phyloP scores from a whole-genome alignment of 2,888 invertebrate genomes.

The Anorthoa munda region DNA sequence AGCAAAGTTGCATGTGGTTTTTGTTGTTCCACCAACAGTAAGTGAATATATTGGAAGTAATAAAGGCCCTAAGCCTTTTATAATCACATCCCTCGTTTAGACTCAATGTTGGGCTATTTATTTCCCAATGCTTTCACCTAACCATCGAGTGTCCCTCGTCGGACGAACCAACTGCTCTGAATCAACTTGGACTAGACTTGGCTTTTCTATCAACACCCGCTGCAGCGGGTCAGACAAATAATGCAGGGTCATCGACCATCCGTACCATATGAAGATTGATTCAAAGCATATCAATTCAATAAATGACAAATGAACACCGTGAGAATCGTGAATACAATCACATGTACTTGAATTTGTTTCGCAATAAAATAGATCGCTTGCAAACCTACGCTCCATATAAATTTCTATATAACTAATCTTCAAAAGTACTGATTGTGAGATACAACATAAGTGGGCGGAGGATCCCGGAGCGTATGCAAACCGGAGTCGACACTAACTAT shows the following conservation, averaged over 20 bases:
- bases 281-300: slow-evolving; percentile 60
- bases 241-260: slow-evolving; percentile 46
- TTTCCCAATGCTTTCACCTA: too few species aligned
- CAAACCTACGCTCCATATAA: slow-evolving; percentile 67
- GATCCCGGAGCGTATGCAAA: slow-evolving; percentile 78
- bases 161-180: not conserved
- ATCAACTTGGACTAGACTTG: not conserved
- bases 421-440: slow-evolving; percentile 58
- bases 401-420: slow-evolving; percentile 73
- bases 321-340: slow-evolving; percentile 57
- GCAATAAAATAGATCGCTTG: slow-evolving; percentile 67
- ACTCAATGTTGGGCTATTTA: not conserved
- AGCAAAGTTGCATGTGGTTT: too few species aligned
- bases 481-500: slow-evolving; percentile 53
- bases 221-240: slow-evolving; percentile 4
- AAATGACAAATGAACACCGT: slow-evolving; percentile 59
- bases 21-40: too few species aligned
- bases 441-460: slow-evolving; percentile 71
- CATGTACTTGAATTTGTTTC: slow-evolving; percentile 59
- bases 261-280: slow-evolving; percentile 51
- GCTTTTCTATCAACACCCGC: not conserved
- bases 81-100: not conserved
- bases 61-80: not conserved
- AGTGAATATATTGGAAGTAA: not conserved
- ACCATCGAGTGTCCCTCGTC: too few species aligned